These are phyloP conservation scores for Eutolmus rufibarbis DNA, from an alignment of 2,888 invertebrate species.

Conservation along the genomic window DNA sequence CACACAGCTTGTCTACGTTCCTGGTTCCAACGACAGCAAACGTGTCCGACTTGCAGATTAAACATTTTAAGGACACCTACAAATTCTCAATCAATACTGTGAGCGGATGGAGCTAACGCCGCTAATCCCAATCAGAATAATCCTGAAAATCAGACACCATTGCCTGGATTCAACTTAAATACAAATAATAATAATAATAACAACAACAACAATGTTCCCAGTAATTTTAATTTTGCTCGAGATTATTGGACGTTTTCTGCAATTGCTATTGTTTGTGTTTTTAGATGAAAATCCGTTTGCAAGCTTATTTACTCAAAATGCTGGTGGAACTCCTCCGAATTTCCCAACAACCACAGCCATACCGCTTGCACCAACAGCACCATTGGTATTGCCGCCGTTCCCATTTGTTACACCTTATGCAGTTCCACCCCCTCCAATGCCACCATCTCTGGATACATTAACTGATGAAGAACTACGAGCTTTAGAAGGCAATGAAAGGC, in stretches of 20 bases:
- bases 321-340: conserved; percentile 40
- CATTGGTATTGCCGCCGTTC: conserved; percentile 67
- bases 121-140: conserved; percentile 35
- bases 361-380: conserved; percentile 59
- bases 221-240: conserved; percentile 32
- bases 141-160: background rate
- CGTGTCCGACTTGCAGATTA: conserved; percentile 97
- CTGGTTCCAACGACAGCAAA: conserved; percentile 99
- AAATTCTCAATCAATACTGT: conserved; percentile 57
- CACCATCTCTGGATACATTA: conserved; percentile 76
- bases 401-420: conserved; percentile 64
- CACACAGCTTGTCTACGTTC: conserved; percentile 96
- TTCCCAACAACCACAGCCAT: conserved; percentile 46
- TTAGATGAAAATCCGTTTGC: conserved; percentile 50
- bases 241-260: background rate
- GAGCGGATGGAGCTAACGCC: conserved; percentile 54
- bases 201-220: conserved; percentile 41
- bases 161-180: background rate
- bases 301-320: conserved; percentile 48
- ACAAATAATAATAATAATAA: conserved; percentile 34
- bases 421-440: conserved; percentile 77
- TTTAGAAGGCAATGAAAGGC: conserved; percentile 89
- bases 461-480: conserved; percentile 82
- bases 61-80: conserved; percentile 73
- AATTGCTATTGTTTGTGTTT: background rate